phyloP scores from a whole-genome alignment of 2,888 invertebrate genomes.

The Blastobasis lacticolella region DNA sequence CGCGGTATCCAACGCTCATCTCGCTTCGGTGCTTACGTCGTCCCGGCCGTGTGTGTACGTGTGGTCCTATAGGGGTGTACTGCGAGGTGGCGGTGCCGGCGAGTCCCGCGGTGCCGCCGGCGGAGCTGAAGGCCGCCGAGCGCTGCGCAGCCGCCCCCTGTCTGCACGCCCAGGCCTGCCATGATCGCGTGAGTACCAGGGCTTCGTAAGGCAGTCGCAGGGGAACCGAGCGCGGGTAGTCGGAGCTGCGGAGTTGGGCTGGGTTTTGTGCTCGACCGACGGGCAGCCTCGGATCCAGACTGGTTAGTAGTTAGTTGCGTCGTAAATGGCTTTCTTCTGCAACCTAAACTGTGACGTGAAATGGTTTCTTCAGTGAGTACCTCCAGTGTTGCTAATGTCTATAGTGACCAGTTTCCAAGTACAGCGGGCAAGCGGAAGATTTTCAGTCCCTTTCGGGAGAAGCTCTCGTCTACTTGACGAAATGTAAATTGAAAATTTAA shows the following conservation, averaged over 20 bases:
- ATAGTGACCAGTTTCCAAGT: too few relatives aligned
- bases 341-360: too few relatives aligned
- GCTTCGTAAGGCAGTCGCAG: background rate
- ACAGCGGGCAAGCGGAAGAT: too few relatives aligned
- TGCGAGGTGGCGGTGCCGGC: slow-evolving; percentile 61
- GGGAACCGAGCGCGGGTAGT: background rate
- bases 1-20: background rate
- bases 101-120: slow-evolving; percentile 45
- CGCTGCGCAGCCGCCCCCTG: slow-evolving; percentile 75
- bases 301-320: too few relatives aligned
- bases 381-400: too few relatives aligned
- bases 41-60: slow-evolving; percentile 32
- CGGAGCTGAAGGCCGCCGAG: slow-evolving; percentile 47
- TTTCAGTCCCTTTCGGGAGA: too few relatives aligned
- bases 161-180: slow-evolving; percentile 74
- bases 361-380: too few relatives aligned
- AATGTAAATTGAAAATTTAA: too few relatives aligned
- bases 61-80: slow-evolving; percentile 55
- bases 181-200: slow-evolving; percentile 75
- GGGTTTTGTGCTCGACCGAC: background rate
- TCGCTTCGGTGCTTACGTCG: background rate
- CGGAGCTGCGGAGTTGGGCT: background rate
- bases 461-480: too few relatives aligned
- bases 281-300: background rate
- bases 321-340: too few relatives aligned